Evolutionary conservation across 2,888 invertebrate genomes (phyloP), one percentile per base, ranked within the genome.

Genomic region (Lomographa bimaculata): DNA sequence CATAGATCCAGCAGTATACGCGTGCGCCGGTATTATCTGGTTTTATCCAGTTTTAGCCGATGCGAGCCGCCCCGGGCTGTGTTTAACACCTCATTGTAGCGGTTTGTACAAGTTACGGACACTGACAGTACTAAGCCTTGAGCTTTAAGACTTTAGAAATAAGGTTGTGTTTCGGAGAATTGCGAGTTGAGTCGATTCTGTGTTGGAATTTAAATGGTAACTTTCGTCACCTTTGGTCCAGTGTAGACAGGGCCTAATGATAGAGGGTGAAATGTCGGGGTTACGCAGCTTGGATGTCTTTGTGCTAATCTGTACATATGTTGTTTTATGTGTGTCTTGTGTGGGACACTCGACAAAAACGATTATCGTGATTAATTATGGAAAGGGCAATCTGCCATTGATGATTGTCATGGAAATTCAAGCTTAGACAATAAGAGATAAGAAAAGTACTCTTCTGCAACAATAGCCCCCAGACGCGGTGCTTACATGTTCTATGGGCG

Each of bases 31-130:
- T 1, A 43, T 37, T 37, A 43, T 43, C 59, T 47, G 54, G 58
- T 60, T 59, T 60, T 62, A 62, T 60, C 65, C 56, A 59, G 64
- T 54, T 63, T 61, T 60, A 61, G 55, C 64, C 60, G 48, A 65
- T 62, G 42, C 60, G 52, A 57, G 54, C 64, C 59, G 55, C 68
- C 67, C 63, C 64, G 54, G 64, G 67, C 70, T 57, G 67, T 66
- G 65, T 72, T 79, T 77, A 77, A 71, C 77, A 72, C 76, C 71
- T 73, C 73, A 66, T 75, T 73, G 45, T 51, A 43, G 54, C 61
- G 71, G 72, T 68, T 57, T 54, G 49, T 52, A 56, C 59, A 59
- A 60, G 67, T 69, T 60, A 56, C 45, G 21, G 23, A 18, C 11
- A 28, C 26, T 29, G 39, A 9, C 29, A 21, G n/a, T 8, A 7